Evolutionary conservation across 2,113 vertebrate genomes (phyloP), one percentile per base, ranked within the genome.

Genomic region (Ceyx cyanopectus): DNA sequence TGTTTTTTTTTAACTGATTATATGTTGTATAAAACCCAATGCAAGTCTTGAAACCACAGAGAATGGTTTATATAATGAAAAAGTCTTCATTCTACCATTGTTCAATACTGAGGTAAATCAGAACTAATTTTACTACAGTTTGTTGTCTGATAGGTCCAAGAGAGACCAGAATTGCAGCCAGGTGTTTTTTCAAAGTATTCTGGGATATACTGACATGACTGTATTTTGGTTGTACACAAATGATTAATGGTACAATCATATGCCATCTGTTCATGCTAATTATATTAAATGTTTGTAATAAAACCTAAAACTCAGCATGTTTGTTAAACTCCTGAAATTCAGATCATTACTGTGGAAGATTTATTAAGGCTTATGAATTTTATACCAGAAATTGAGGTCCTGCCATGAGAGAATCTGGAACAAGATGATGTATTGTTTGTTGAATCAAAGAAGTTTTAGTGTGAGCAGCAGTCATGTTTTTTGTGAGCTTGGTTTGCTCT

Each of bases 241-340:
- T 95, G 92, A 96, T 94, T 96, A 90, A 95, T 96, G 90, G 88
- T 88, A 78, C 73, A 89, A 89, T 91, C 89, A 85, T 81, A 87
- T 77, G 87, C 89, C 92, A 95, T 95, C 94, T 95, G 94, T 93
- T 95, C 84, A 69, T 80, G 87, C 75, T 96, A 93, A 90, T 96
- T 92, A 91, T 62, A 77, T 84, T 74, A 89, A 96, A 93, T 89
- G 70, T 79, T 94, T 90, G 80, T 58, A 92, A 94, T 93, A 95
- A 93, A 93, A 80, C 32, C 45, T 75, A 75, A 94, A 94, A 73
- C 70, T 86, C 74, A 48, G 45, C 0, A 0, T 82, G 83, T 94
- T 89, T 95, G 74, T 87, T 96, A 85, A 90, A 89, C 67, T 83
- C 65, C 77, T 51, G 46, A 82, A 92, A 91, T 92, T 89, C 74